These are phyloP conservation scores for Parotocinclus haroldoi DNA, from an alignment of 2,797 vertebrate species.

Conservation along the genomic window DNA sequence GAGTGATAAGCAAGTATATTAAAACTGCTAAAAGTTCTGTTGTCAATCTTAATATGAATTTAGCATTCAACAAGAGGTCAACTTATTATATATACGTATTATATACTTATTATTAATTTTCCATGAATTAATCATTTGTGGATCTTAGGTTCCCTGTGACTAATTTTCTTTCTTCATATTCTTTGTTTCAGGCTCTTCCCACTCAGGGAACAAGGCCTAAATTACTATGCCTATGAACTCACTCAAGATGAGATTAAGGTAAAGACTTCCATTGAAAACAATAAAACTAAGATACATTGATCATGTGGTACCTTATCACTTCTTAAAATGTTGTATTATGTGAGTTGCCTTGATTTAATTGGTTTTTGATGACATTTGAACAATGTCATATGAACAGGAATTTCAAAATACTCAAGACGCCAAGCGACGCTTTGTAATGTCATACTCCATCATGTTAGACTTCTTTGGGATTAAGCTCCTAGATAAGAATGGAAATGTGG, in stretches of 20 bases:
- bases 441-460: slow-evolving; percentile 96
- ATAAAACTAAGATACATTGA: no score
- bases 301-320: no score
- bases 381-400: slow-evolving; percentile 71
- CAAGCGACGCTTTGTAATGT: slow-evolving; percentile 86
- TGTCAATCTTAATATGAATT: no score
- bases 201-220: slow-evolving; percentile 95
- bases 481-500: slow-evolving; percentile 90
- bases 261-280: slow-evolving; percentile 19
- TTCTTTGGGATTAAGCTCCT: slow-evolving; percentile 94
- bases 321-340: no score
- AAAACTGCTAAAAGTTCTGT: no score
- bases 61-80: no score
- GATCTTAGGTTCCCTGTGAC: neutral
- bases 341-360: neutral
- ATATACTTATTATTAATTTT: no score
- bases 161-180: neutral
- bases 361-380: neutral
- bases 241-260: slow-evolving; percentile 99
- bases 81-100: no score
- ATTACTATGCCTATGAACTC: slow-evolving; percentile 97
- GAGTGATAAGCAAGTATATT: no score
- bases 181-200: slow-evolving; percentile 84
- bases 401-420: slow-evolving; percentile 97
- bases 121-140: no score